Evolutionary conservation across 2,888 invertebrate genomes (phyloP).

Genomic region (Tenthredo scrophulariae): DNA sequence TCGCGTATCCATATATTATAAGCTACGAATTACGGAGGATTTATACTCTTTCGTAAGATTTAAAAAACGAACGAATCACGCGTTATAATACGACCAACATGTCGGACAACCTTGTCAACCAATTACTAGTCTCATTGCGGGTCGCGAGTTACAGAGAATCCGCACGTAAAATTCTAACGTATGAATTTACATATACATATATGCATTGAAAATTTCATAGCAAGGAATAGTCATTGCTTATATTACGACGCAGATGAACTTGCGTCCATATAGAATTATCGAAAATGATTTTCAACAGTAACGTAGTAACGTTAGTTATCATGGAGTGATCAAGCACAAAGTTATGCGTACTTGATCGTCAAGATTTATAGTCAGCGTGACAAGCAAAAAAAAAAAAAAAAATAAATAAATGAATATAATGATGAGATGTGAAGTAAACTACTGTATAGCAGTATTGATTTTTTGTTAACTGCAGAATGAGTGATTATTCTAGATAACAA

Average conservation of each 20-base stretch:
- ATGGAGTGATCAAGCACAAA: not conserved
- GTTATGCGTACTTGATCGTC: not conserved
- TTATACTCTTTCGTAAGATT: not conserved
- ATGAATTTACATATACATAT: not conserved
- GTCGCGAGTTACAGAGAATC: not conserved
- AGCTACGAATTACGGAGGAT: not conserved
- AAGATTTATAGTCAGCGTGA: slow-evolving; percentile 14
- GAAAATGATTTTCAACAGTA: not conserved
- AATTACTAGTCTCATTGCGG: slow-evolving; percentile 4
- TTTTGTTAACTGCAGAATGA: not conserved
- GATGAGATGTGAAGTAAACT: not conserved
- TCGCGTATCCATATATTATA: not conserved
- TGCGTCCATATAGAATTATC: not conserved
- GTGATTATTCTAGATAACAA: not conserved
- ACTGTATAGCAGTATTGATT: not conserved
- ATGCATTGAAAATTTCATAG: not conserved
- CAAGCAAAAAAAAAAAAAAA: not conserved
- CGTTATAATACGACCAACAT: not conserved
- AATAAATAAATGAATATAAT: not conserved
- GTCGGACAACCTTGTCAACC: not conserved
- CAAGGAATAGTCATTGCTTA: not conserved
- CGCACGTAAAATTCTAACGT: not conserved
- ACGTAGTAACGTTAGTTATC: not conserved
- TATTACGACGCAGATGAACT: not conserved
- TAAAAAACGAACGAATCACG: not conserved